Base-by-base conservation (phyloP, 1,140 invertebrate genomes). In the Platorchestia sp. region DNA sequence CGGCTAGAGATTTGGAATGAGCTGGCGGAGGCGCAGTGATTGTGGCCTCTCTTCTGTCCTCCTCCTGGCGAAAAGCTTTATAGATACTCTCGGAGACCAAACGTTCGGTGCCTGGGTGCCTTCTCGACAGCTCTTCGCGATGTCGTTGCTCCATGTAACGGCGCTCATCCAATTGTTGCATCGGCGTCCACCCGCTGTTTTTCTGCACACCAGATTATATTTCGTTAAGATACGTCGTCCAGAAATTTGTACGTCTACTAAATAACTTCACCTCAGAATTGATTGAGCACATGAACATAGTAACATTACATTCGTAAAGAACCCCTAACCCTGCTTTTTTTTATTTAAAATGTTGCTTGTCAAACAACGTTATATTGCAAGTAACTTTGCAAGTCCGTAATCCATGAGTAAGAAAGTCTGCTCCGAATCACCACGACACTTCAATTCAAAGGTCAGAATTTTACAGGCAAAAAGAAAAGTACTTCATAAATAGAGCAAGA, bases 41-140 rank as follows among this genome's bases (percentile, higher is more conserved):
- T 41, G 95, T 41, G 5, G 95, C 95, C 42, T 95, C 93, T 42
- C 75, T 53, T 90, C 95, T 86, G 47, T 96, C 96, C 45, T 96
- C 51, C 16, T 96, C 95, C 5, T 75, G 87, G 16, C 96, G 95
- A 95, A 96, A 96, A 95, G 95, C 95, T 51, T 95, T 96, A 86
- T 96, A 96, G 44, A 96, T 96, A 45, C 96, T 96, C 41, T 96
- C 96, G 7, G 96, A 95, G 40, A 96, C 96, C 42, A 96, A 95
- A 41, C 96, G 96, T 42, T 96, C 96, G 43, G 96, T 95, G 41
- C 95, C 96, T 41, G 95, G 95, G 43, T 95, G 96, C 87, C 95
- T 95, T 44, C 96, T 96, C n/a, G 96, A 91, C 47, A 95, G 45
- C 47, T 96, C 96, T 45, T 96, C 95, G 47, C 95, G 95, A n/a